Base-by-base conservation (phyloP, 1,140 invertebrate species). In the Drosophila guanche region DNA sequence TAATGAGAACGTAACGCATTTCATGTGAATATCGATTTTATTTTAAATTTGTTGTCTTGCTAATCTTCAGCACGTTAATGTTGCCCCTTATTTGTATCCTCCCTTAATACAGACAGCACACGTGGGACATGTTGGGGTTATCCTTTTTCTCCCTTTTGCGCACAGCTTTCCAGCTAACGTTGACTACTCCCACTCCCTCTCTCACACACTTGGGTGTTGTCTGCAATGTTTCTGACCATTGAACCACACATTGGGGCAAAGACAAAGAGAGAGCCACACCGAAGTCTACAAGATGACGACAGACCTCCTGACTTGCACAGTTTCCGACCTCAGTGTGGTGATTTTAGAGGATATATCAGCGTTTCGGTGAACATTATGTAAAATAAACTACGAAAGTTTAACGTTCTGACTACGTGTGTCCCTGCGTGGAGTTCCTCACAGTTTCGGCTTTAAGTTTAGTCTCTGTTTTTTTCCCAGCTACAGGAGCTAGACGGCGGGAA, bases 211-310 rank as follows among this genome's bases (percentile, higher is more conserved):
- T 77, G 76, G 77, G 59, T 71, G 74, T 70, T 78, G 74, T 60
- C 75, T 72, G 60, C 54, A 84, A 84, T 79, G 84, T 83, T 71
- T 79, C 61, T 84, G 65, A 79, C 79, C 79, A 83, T 84, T 83
- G 65, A 71, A 75, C 65, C 56, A 69, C 53, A 84, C 74, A 65
- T 74, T 81, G 58, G 69, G 59, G 68, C 62, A 73, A 81, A 81
- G 78, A 83, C 55, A 67, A 73, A 51, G 59, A 52, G 51, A 70
- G 29, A 14, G 16, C n/a, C 51, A 59, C 58, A 27, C 51, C 57
- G 61, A n/a, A n/a, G n/a, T n/a, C n/a, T n/a, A n/a, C n/a, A n/a
- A n/a, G n/a, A n/a, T n/a, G n/a, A n/a, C n/a, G n/a, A n/a, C n/a
- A n/a, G n/a, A n/a, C n/a, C n/a, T n/a, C n/a, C n/a, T n/a, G n/a